These are phyloP conservation scores for Diarsia dahlii DNA, from an alignment of 2,888 invertebrate species.

Conservation along the genomic window DNA sequence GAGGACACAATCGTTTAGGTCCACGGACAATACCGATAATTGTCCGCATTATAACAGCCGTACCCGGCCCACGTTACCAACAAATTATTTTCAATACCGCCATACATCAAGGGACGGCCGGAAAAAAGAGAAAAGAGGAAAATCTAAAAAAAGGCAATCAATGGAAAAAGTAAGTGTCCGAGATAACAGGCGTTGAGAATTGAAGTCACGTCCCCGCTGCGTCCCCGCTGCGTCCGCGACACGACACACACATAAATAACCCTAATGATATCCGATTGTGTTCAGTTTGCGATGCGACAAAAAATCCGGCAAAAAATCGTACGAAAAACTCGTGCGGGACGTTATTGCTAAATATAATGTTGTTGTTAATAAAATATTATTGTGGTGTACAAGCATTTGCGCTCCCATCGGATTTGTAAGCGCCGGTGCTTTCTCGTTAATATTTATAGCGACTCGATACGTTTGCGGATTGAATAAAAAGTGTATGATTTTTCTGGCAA, in stretches of 20 bases:
- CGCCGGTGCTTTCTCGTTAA: slow-evolving; percentile 59
- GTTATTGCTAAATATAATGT: slow-evolving; percentile 66
- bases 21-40: slow-evolving; percentile 57
- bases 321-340: slow-evolving; percentile 61
- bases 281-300: slow-evolving; percentile 74
- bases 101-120: slow-evolving; percentile 63
- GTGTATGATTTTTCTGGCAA: slow-evolving; percentile 20
- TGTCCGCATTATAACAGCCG: slow-evolving; percentile 56
- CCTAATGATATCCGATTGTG: slow-evolving; percentile 88
- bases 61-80: slow-evolving; percentile 43
- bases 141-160: slow-evolving; percentile 74
- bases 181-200: slow-evolving; percentile 76
- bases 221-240: slow-evolving; percentile 80
- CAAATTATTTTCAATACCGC: slow-evolving; percentile 66
- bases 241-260: slow-evolving; percentile 87
- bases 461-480: slow-evolving; percentile 59
- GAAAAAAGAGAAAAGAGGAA: slow-evolving; percentile 57
- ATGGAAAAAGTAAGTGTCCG: slow-evolving; percentile 74
- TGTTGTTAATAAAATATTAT: slow-evolving; percentile 68
- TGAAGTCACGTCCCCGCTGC: slow-evolving; percentile 79
- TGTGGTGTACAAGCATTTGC: slow-evolving; percentile 56
- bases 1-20: slow-evolving; percentile 45
- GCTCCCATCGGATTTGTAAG: slow-evolving; percentile 60
- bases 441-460: slow-evolving; percentile 57
- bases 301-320: no score